These are phyloP conservation scores for Papilio gigon DNA, from an alignment of 2,888 invertebrate species.

Conservation along the genomic window DNA sequence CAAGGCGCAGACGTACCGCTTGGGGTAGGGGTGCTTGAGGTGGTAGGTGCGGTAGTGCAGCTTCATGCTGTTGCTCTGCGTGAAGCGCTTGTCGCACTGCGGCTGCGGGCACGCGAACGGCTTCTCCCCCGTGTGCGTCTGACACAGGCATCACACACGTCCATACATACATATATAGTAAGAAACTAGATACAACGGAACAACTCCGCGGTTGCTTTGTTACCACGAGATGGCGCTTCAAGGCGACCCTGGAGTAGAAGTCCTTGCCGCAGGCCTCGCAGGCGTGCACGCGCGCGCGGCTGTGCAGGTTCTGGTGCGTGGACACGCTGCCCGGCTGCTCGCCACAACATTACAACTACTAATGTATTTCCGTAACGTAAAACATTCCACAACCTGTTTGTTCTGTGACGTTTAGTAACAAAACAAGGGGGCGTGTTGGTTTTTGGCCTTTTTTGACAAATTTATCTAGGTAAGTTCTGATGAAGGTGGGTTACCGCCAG, in stretches of 20 bases:
- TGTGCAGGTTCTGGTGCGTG: slow-evolving; percentile 70
- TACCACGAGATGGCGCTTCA: slow-evolving; percentile 69
- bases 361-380: not conserved
- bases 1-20: slow-evolving; percentile 57
- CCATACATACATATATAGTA: not conserved
- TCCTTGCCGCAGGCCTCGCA: slow-evolving; percentile 65
- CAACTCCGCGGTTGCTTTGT: too few species aligned
- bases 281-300: slow-evolving; percentile 54
- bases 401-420: not conserved
- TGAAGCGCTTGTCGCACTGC: slow-evolving; percentile 72
- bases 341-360: not conserved
- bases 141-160: slow-evolving; percentile 39
- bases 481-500: slow-evolving; percentile 64
- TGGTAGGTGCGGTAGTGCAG: slow-evolving; percentile 72
- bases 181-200: too few species aligned
- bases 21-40: slow-evolving; percentile 73
- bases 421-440: not conserved
- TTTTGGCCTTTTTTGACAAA: not conserved
- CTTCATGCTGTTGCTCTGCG: slow-evolving; percentile 77
- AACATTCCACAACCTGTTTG: not conserved
- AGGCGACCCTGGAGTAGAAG: slow-evolving; percentile 65
- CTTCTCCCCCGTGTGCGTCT: slow-evolving; percentile 75
- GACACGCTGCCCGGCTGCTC: slow-evolving; percentile 73
- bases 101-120: slow-evolving; percentile 63
- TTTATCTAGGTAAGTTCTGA: too few species aligned